Evolutionary conservation across 1,140 invertebrate species (phyloP).

Genomic region (Stratiolaelaps scimitus): DNA sequence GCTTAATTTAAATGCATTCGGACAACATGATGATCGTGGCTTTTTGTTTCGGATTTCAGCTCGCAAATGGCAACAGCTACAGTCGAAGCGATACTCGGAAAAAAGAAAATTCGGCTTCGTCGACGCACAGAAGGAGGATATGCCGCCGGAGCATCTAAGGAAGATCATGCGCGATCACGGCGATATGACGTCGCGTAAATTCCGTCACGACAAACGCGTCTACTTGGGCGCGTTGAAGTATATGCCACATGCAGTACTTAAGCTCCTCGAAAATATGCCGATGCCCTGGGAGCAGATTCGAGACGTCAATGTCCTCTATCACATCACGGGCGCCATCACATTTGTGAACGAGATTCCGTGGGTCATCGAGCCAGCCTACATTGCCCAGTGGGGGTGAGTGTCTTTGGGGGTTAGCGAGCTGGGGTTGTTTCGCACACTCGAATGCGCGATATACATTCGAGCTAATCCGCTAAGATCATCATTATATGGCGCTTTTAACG

Average conservation of each 20-base stretch:
- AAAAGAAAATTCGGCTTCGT: constrained; percentile 98
- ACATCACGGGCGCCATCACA: constrained; percentile 98
- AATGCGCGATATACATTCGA: too few species aligned
- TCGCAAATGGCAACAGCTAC: constrained; percentile 95
- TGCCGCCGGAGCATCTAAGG: constrained; percentile 96
- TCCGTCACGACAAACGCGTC: constrained; percentile 95
- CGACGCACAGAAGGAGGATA: constrained; percentile 97
- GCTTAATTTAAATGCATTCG: constrained; percentile 34
- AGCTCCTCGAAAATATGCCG: constrained; percentile 98
- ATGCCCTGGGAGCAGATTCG: constrained; percentile 99
- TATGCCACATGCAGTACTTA: constrained; percentile 99
- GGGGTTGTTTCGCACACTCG: too few species aligned
- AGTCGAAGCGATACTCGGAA: constrained; percentile 92
- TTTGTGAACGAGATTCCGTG: constrained; percentile 99
- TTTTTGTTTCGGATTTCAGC: too few species aligned
- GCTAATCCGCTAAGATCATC: too few species aligned
- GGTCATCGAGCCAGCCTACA: constrained; percentile 97
- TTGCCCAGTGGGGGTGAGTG: constrained; percentile 95
- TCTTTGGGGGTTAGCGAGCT: too few species aligned
- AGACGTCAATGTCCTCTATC: constrained; percentile 92
- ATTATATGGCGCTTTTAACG: too few species aligned
- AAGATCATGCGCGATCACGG: constrained; percentile 99
- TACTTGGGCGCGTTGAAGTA: constrained; percentile 97
- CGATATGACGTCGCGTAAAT: constrained; percentile 98
- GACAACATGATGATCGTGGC: constrained; percentile 38